Percentiles rank a stretch among this genome's conserved stretches.
phyloP scores from a whole-genome alignment of 2,888 invertebrate species.

The Sicus ferrugineus region DNA sequence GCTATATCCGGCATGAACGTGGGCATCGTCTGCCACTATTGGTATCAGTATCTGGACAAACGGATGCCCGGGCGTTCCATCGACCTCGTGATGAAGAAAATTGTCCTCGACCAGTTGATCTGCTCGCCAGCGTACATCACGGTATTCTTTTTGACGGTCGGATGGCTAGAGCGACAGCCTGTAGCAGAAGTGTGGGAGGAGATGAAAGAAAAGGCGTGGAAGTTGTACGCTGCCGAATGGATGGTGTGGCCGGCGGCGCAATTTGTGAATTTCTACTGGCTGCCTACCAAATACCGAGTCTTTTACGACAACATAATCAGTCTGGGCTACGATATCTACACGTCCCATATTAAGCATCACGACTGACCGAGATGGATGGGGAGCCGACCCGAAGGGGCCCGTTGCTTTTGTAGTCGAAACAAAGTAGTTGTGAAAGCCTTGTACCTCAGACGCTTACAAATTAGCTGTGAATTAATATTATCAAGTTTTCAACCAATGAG shows the following conservation, averaged over 20 bases:
- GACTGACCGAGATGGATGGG: conserved; percentile 15
- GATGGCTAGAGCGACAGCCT: conserved; percentile 73
- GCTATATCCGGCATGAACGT: conserved; percentile 78
- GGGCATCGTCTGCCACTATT: conserved; percentile 84
- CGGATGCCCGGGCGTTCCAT: conserved; percentile 75
- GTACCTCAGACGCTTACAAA: neutral
- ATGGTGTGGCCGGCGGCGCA: conserved; percentile 93
- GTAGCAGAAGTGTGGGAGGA: conserved; percentile 72
- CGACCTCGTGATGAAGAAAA: conserved; percentile 75
- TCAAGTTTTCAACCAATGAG: neutral
- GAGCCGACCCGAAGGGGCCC: neutral
- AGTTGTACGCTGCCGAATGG: conserved; percentile 87
- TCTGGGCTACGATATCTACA: conserved; percentile 85
- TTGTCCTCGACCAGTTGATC: conserved; percentile 82
- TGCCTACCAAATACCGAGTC: conserved; percentile 84
- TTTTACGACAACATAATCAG: conserved; percentile 87
- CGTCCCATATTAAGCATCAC: conserved; percentile 79
- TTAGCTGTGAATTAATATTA: neutral
- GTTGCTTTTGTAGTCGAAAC: neutral
- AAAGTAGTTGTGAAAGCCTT: neutral
- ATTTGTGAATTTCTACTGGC: conserved; percentile 87
- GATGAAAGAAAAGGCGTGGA: conserved; percentile 77
- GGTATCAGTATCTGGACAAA: conserved; percentile 82
- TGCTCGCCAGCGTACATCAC: conserved; percentile 83
- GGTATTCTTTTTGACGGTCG: conserved; percentile 80